Percentiles rank a stretch among this genome's conserved stretches.
These are phyloP conservation scores for Ammospiza nelsoni DNA, from an alignment of 2,113 vertebrate genomes.

Conservation along the genomic window DNA sequence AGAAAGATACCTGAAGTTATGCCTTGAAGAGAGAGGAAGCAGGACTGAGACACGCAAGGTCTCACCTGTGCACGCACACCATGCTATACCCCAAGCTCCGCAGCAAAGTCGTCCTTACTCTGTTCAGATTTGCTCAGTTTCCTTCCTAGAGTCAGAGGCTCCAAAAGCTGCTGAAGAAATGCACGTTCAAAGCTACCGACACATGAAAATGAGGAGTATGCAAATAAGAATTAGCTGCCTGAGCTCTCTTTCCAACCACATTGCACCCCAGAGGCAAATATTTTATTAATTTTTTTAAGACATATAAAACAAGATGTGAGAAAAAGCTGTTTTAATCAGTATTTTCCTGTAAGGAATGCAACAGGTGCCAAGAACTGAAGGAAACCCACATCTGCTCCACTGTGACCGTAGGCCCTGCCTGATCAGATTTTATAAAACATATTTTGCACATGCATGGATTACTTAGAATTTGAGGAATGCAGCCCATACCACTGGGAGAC, in stretches of 20 bases:
- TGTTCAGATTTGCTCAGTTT: background rate
- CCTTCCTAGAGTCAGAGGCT: background rate
- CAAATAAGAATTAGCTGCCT: background rate
- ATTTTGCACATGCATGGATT: constrained; percentile 32
- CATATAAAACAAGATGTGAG: background rate
- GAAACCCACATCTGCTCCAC: constrained; percentile 37
- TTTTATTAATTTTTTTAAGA: background rate
- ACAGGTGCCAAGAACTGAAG: constrained; percentile 45
- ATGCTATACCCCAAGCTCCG: background rate
- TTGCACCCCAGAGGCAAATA: background rate
- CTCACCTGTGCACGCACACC: rapidly evolving
- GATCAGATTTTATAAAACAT: constrained; percentile 21
- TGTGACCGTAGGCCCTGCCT: background rate
- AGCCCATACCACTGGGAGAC: constrained; percentile 26
- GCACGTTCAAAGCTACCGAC: background rate
- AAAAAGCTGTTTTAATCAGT: constrained; percentile 12
- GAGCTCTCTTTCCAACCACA: background rate
- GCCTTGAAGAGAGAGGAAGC: background rate
- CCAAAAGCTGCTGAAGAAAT: background rate
- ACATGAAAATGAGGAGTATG: background rate
- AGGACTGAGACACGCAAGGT: background rate
- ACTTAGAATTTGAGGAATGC: constrained; percentile 61
- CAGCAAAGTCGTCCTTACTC: background rate
- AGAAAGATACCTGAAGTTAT: background rate
- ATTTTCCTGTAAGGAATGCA: constrained; percentile 36